Conservation (phyloP, 1,140 invertebrate genomes). For the Cydia pomonella region DNA sequence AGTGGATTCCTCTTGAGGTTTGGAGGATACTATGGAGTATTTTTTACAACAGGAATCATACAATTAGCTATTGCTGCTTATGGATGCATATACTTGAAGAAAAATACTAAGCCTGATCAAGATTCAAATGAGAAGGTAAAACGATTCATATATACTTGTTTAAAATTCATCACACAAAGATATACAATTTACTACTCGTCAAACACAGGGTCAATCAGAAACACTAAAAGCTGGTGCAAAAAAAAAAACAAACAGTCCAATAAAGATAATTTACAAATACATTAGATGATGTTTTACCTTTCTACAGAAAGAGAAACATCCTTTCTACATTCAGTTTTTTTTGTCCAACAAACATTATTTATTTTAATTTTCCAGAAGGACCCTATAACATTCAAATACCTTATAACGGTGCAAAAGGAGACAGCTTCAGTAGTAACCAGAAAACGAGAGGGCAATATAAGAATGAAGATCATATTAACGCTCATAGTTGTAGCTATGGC, state of each 20-base stretch:
- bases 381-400: constrained; percentile 48
- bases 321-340: no score
- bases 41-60: constrained; percentile 59
- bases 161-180: no score
- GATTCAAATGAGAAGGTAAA: constrained; percentile 56
- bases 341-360: background rate
- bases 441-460: constrained; percentile 57
- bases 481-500: constrained; percentile 63
- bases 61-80: constrained; percentile 67
- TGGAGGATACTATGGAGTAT: constrained; percentile 78
- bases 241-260: no score
- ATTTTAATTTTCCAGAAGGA: constrained; percentile 44
- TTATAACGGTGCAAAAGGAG: constrained; percentile 60
- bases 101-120: constrained; percentile 55
- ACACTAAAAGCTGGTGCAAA: no score
- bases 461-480: constrained; percentile 63
- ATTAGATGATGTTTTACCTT: no score
- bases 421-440: constrained; percentile 65
- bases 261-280: no score
- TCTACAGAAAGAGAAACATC: no score
- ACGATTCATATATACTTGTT: no score
- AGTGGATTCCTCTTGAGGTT: constrained; percentile 73
- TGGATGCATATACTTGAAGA: constrained; percentile 63
- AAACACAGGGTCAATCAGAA: no score
- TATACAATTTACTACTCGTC: no score